Percentiles rank a stretch among this genome's conserved stretches.
Evolutionary conservation across 2,113 vertebrate genomes (phyloP).

Genomic region (Speoplatyrhinus poulsoni): DNA sequence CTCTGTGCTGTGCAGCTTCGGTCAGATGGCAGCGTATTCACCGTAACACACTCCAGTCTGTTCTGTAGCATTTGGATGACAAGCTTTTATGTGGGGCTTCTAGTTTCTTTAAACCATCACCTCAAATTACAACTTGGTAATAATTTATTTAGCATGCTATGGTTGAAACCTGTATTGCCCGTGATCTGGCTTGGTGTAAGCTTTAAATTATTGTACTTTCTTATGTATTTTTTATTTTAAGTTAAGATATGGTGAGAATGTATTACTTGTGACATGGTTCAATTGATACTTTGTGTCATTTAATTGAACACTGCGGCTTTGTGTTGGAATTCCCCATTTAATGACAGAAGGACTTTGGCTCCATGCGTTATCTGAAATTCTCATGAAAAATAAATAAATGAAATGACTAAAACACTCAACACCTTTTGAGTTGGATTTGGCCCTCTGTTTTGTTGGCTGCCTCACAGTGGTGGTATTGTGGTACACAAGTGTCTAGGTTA

Average conservation of each 20-base stretch:
- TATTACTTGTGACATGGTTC: too few relatives aligned
- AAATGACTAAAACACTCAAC: neutral
- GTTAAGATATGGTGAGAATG: too few relatives aligned
- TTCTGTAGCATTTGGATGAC: constrained; percentile 51
- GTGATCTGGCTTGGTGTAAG: constrained; percentile 18
- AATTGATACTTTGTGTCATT: too few relatives aligned
- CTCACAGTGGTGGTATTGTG: constrained; percentile 4
- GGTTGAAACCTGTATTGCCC: constrained; percentile 45
- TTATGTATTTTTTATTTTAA: too few relatives aligned
- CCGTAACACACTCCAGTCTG: constrained; percentile 49
- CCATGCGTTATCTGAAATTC: neutral
- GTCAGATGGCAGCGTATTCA: constrained; percentile 63
- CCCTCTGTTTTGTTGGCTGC: neutral
- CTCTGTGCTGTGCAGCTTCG: constrained; percentile 52
- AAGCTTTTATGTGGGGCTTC: constrained; percentile 70
- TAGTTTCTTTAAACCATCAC: constrained; percentile 64
- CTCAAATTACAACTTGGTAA: constrained; percentile 68
- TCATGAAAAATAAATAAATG: neutral
- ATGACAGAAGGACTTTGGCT: neutral
- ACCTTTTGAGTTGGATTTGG: neutral
- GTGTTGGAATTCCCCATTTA: neutral
- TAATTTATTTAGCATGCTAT: constrained; percentile 68
- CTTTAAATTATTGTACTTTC: neutral
- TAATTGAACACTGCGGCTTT: too few relatives aligned
- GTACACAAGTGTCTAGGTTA: neutral